A percentile compares a stretch with the other conserved stretches of the same genome.
Conservation (phyloP, 2,797 vertebrate genomes). For the Coccyzus lansbergi region DNA sequence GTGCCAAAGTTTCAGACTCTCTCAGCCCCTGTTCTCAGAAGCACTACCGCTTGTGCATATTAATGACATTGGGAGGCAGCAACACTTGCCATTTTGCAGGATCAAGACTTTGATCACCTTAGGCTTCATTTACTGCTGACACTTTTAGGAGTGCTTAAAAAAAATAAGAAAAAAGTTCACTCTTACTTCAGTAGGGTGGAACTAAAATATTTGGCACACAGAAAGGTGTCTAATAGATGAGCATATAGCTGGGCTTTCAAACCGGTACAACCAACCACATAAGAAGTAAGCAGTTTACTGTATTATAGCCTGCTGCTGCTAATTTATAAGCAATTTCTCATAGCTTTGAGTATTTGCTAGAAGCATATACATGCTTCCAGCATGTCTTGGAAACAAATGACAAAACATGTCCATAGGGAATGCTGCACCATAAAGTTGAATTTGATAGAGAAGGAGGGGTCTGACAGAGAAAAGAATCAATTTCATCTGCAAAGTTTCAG, state of each 20-base stretch:
- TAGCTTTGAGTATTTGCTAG: not conserved
- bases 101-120: conserved; percentile 26
- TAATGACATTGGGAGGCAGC: not conserved
- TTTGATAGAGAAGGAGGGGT: not conserved
- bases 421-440: not conserved
- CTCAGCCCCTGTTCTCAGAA: not conserved
- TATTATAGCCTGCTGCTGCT: not conserved
- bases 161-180: not conserved
- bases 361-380: not conserved
- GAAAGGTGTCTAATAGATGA: conserved; percentile 2
- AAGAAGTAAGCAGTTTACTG: not conserved
- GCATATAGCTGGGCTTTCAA: conserved; percentile 32
- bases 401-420: not conserved
- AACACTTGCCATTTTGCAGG: not conserved
- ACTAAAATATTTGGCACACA: conserved; percentile 40
- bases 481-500: not conserved
- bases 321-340: not conserved
- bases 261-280: conserved; percentile 10
- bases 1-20: not conserved
- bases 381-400: not conserved
- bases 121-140: conserved; percentile 14
- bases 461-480: conserved; percentile 35
- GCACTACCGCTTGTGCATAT: not conserved
- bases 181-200: conserved; percentile 41
- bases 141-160: not conserved